phyloP scores from a whole-genome alignment of 1,140 invertebrate species.

The Mactra quadrangularis region DNA sequence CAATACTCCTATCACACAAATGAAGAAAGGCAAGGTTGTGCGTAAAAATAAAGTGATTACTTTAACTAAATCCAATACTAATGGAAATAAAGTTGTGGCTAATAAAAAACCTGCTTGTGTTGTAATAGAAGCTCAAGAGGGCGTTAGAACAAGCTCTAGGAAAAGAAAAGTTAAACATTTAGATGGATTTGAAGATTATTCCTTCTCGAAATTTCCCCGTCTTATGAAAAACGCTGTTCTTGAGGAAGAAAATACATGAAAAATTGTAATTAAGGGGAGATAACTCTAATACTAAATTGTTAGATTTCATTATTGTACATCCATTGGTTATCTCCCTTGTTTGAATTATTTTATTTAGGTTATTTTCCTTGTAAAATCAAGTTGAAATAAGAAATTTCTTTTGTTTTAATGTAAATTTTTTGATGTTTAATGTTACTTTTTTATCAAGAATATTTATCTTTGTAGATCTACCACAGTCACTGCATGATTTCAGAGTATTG shows the following conservation, averaged over 20 bases:
- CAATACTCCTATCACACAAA: constrained; percentile 39
- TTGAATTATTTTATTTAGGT: too few species aligned
- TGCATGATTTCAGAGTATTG: too few species aligned
- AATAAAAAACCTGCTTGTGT: background rate
- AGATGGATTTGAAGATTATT: constrained; percentile 81
- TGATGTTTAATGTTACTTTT: too few species aligned
- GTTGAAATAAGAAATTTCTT: too few species aligned
- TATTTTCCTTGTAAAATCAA: too few species aligned
- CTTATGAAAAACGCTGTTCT: constrained; percentile 42
- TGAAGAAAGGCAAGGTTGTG: constrained; percentile 48
- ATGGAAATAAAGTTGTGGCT: background rate
- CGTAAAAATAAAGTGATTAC: constrained; percentile 21
- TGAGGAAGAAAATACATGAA: constrained; percentile 11
- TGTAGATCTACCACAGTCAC: too few species aligned
- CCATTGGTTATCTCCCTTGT: too few species aligned
- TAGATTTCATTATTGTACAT: too few species aligned
- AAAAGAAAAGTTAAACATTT: constrained; percentile 79
- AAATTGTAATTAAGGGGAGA: background rate
- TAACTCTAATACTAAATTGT: too few species aligned
- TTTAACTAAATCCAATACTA: background rate
- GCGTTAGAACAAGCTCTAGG: constrained; percentile 73
- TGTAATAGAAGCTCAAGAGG: constrained; percentile 5
- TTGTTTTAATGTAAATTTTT: too few species aligned
- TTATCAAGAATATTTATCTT: too few species aligned
- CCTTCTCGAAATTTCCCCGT: constrained; percentile 61